A percentile compares a stretch with the other conserved stretches of the same genome.
phyloP scores from a whole-genome alignment of 2,888 invertebrate genomes.

The Philereme transversata region DNA sequence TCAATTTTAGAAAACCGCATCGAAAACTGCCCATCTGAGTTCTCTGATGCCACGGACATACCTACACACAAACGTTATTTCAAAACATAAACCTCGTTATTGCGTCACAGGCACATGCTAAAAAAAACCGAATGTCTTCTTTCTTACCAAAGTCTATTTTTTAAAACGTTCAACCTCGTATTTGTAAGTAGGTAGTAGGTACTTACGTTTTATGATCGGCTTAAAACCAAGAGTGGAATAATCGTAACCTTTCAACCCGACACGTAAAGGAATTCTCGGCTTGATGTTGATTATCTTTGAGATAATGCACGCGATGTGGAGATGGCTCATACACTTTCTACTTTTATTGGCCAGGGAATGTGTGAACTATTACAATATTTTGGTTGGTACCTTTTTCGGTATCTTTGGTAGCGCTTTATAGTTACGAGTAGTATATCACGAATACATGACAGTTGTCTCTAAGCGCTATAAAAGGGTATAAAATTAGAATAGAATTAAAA shows the following conservation, averaged over 20 bases:
- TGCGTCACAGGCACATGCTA: too few species aligned
- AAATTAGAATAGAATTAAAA: too few species aligned
- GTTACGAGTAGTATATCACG: too few species aligned
- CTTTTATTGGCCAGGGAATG: constrained; percentile 27
- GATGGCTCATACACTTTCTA: constrained; percentile 37
- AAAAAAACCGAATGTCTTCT: too few species aligned
- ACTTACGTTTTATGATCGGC: constrained; percentile 15
- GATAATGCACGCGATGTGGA: constrained; percentile 36
- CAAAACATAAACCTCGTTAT: too few species aligned
- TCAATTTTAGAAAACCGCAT: too few species aligned
- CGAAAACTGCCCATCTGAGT: too few species aligned
- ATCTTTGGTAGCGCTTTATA: too few species aligned
- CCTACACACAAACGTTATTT: too few species aligned
- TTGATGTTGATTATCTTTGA: constrained; percentile 39
- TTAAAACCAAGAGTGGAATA: constrained; percentile 34
- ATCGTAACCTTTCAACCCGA: constrained; percentile 52
- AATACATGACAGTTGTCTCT: too few species aligned
- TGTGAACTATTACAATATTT: constrained; percentile 26
- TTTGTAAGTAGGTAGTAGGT: constrained; percentile 7
- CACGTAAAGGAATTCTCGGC: constrained; percentile 49
- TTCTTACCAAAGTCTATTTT: constrained; percentile 3
- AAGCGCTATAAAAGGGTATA: too few species aligned
- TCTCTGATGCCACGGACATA: too few species aligned
- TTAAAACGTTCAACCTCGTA: constrained; percentile 12
- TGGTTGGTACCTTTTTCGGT: neutral